Percentiles rank a stretch among this genome's conserved stretches.
Evolutionary conservation across 1,140 invertebrate genomes (phyloP).

Genomic region (Drosophila pectinifera): DNA sequence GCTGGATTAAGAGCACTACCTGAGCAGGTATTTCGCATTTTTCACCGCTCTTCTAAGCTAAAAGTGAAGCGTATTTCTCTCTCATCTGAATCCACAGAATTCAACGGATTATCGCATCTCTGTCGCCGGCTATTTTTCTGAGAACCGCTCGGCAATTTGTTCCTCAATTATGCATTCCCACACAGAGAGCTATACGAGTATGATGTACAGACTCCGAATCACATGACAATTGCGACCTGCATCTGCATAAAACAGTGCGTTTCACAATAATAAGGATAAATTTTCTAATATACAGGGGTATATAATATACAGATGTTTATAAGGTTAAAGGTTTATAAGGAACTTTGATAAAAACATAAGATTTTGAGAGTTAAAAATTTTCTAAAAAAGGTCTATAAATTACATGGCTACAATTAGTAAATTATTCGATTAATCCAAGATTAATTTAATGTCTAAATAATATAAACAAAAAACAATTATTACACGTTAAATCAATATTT

Average conservation of each 20-base stretch:
- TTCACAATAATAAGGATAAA: not conserved
- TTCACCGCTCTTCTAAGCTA: not conserved
- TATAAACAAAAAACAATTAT: too few species aligned
- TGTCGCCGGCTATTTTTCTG: constrained; percentile 26
- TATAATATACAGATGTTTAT: too few species aligned
- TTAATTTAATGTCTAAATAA: too few species aligned
- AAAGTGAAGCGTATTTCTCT: not conserved
- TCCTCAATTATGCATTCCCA: constrained; percentile 41
- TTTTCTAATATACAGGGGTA: too few species aligned
- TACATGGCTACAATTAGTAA: too few species aligned
- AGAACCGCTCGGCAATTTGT: constrained; percentile 41
- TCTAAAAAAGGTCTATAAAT: too few species aligned
- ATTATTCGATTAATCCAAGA: too few species aligned
- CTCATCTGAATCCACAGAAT: not conserved
- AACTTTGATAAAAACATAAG: too few species aligned
- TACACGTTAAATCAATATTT: too few species aligned
- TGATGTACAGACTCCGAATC: constrained; percentile 31
- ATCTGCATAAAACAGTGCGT: constrained; percentile 28
- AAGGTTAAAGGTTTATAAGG: too few species aligned
- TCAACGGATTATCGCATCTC: constrained; percentile 20
- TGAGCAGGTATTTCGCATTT: not conserved
- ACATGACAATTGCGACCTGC: constrained; percentile 29
- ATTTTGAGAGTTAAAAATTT: too few species aligned
- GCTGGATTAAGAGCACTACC: constrained; percentile 6
- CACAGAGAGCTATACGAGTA: constrained; percentile 16